Base-by-base conservation (phyloP, 2,888 invertebrate species). In the Dascillus cervinus region DNA sequence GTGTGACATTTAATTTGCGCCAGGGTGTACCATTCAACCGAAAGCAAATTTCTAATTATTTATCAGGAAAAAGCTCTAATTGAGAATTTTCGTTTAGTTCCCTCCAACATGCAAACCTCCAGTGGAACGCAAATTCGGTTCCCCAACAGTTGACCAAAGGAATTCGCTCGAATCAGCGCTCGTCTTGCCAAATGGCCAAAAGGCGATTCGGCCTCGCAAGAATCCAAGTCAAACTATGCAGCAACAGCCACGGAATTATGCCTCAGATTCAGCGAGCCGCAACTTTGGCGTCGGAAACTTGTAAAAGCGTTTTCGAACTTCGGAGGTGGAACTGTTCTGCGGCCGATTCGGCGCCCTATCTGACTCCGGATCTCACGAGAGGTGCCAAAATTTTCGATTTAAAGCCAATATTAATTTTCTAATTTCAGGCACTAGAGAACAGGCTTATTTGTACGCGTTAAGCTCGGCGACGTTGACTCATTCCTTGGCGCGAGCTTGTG, bases 261-360 rank as follows among this genome's bases (percentile, higher is more conserved):
- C 74, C 78, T 28, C 78, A 80, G 53, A 74, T 88, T 37, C 78
- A 79, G n/a, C 71, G 74, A 28, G 86, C 88, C 1, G 82, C 86
- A 3, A 67, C 71, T 20, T 67, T 78, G 34, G 75, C 85, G 3
- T 71, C 77, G 28, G 66, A 73, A 39, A 77, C 81, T 26, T 89
- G 88, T 62, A 78, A 79, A 59, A 65, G 70, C 41, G 72, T 80
- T 12, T 84, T 87, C 63, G 69, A 71, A 13, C 75, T 82, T 49
- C 71, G 83, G 40, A 67, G 87, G 35, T 89, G 88, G 88, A 88
- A 89, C 66, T 89, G 88, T 65, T 82, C 84, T 36, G 79, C 83
- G 23, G 71, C 86, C 29, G 71, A 73, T 22, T 68, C 69, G 11
- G 83, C 84, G 1, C 88, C 88, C 0, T 71, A 72, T 47, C 75